Conservation (phyloP, 2,797 vertebrate species). For the Furcifer pardalis region DNA sequence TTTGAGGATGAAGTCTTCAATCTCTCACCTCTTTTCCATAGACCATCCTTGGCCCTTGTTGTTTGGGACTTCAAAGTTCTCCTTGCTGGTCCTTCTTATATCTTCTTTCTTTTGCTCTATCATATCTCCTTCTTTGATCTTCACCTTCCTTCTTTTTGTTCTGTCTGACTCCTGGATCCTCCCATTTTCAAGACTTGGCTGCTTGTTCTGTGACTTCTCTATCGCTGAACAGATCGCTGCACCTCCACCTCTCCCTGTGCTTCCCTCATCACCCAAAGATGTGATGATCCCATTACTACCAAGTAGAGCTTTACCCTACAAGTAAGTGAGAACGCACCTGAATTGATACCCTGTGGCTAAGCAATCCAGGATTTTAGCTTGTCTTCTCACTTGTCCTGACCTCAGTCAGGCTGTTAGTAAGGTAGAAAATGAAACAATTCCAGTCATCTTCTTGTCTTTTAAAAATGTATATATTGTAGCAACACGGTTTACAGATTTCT, state of each 20-base stretch:
- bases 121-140: constrained; percentile 5
- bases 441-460: too few relatives aligned
- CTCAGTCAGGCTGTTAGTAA: too few relatives aligned
- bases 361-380: too few relatives aligned
- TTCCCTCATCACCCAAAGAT: neutral
- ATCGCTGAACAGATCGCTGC: neutral
- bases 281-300: too few relatives aligned
- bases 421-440: too few relatives aligned
- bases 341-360: too few relatives aligned
- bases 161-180: neutral
- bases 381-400: too few relatives aligned
- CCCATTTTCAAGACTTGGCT: neutral
- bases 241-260: neutral
- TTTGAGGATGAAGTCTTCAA: too few relatives aligned
- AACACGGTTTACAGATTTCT: too few relatives aligned
- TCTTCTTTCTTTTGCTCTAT: neutral
- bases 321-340: too few relatives aligned
- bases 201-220: neutral
- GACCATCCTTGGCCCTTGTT: neutral
- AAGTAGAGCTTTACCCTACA: too few relatives aligned
- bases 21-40: neutral
- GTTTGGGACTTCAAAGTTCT: neutral
- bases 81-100: constrained; percentile 17
- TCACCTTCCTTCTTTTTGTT: neutral
- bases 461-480: too few relatives aligned